phyloP scores from a whole-genome alignment of 1,140 invertebrate species.

The Papilio polytes region DNA sequence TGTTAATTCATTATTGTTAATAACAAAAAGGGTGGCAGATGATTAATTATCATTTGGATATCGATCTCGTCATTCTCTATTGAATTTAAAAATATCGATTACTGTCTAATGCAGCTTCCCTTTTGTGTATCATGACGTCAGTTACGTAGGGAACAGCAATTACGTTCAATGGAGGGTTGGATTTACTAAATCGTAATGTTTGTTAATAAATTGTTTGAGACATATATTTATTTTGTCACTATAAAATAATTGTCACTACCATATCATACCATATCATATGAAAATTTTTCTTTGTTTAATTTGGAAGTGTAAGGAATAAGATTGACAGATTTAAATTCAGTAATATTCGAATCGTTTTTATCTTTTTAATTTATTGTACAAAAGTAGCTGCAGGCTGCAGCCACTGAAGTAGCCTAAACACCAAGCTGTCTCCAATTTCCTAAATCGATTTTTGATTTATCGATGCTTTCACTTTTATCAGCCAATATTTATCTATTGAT shows the following conservation, averaged over 20 bases:
- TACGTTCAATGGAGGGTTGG: not conserved
- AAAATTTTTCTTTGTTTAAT: no score
- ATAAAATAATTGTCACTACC: not conserved
- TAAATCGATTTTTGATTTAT: constrained; percentile 51
- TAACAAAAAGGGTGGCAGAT: constrained; percentile 48
- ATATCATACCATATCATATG: no score
- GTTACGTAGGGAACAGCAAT: constrained; percentile 11
- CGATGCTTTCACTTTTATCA: constrained; percentile 56
- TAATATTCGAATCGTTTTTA: not conserved
- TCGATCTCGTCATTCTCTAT: constrained; percentile 36
- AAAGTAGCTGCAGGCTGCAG: not conserved
- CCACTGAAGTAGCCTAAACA: not conserved
- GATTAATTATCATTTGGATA: constrained; percentile 53
- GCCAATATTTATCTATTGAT: constrained; percentile 41
- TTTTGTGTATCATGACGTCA: not conserved
- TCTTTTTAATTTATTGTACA: not conserved
- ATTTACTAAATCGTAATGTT: not conserved
- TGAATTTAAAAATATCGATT: constrained; percentile 47
- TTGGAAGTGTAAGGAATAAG: no score
- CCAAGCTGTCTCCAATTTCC: constrained; percentile 49
- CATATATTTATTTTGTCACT: not conserved
- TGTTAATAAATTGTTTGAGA: not conserved
- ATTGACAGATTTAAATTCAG: not conserved
- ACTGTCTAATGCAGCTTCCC: constrained; percentile 17
- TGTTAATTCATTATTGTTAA: constrained; percentile 45